phyloP scores from a whole-genome alignment of 1,140 invertebrate genomes.

The Penaeus indicus region DNA sequence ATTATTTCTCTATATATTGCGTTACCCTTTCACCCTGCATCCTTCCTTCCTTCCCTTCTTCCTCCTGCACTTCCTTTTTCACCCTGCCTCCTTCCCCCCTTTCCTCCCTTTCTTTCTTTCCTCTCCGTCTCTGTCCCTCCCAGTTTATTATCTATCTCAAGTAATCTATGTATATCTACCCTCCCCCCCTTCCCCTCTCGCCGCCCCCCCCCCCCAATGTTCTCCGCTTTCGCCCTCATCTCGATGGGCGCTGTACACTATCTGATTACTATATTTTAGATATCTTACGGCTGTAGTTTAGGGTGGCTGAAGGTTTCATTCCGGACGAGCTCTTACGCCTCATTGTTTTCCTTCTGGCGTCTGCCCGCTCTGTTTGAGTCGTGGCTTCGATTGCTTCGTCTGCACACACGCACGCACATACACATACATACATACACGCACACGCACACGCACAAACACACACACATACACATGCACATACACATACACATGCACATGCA shows the following conservation, averaged over 20 bases:
- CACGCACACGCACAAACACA: not conserved
- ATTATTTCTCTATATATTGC: not conserved
- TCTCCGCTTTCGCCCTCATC: no score
- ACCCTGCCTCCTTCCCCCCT: not conserved
- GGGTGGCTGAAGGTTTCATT: no score
- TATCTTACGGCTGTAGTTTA: no score
- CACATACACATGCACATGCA: not conserved
- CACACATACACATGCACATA: not conserved
- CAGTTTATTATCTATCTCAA: not conserved
- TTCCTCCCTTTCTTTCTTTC: not conserved
- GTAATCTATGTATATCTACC: not conserved
- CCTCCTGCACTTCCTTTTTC: not conserved
- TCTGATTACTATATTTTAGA: no score
- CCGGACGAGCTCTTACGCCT: no score
- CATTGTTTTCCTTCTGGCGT: no score
- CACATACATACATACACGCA: not conserved
- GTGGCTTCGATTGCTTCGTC: no score
- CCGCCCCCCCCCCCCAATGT: not conserved
- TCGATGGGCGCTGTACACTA: no score
- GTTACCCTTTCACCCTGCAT: not conserved
- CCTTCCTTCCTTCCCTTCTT: not conserved
- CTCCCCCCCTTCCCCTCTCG: not conserved
- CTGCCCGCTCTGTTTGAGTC: no score
- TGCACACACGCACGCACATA: not conserved
- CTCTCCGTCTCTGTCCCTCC: not conserved